Percentiles rank a stretch among this genome's conserved stretches.
Conservation (phyloP, 2,113 vertebrate genomes). For the Microtus oregoni region DNA sequence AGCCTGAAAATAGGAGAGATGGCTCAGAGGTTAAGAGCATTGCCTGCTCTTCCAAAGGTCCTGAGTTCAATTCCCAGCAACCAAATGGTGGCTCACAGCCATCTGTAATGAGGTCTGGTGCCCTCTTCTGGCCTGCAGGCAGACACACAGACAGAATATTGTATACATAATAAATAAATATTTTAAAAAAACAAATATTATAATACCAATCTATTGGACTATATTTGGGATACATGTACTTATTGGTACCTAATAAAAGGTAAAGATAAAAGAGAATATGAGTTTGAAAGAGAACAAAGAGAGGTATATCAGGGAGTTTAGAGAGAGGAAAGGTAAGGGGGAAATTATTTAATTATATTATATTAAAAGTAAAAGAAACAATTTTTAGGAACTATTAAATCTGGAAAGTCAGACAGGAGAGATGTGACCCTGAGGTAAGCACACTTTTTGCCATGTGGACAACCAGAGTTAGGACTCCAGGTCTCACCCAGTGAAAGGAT, state of each 20-base stretch:
- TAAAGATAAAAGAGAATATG: not conserved
- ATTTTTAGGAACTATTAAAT: not conserved
- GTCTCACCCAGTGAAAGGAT: too few species aligned
- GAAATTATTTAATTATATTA: not conserved
- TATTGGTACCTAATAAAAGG: too few species aligned
- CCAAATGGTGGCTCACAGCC: too few species aligned
- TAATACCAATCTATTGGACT: not conserved
- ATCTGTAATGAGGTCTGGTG: too few species aligned
- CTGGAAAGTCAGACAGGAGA: not conserved
- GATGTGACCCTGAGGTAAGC: not conserved
- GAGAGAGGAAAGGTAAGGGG: not conserved
- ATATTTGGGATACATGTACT: not conserved
- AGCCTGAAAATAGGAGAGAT: not conserved
- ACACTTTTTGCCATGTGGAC: not conserved
- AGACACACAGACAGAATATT: too few species aligned
- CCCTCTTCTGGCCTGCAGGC: too few species aligned
- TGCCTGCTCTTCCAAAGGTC: too few species aligned
- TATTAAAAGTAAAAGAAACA: not conserved
- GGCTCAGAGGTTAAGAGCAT: too few species aligned
- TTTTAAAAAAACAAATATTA: too few species aligned
- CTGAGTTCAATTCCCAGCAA: too few species aligned
- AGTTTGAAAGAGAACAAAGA: not conserved
- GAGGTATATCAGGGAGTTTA: too few species aligned
- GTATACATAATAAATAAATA: too few species aligned
- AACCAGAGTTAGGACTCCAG: not conserved